Evolutionary conservation across 2,888 invertebrate genomes (phyloP).

Genomic region (Galeopsomyia nigrocyanea): DNA sequence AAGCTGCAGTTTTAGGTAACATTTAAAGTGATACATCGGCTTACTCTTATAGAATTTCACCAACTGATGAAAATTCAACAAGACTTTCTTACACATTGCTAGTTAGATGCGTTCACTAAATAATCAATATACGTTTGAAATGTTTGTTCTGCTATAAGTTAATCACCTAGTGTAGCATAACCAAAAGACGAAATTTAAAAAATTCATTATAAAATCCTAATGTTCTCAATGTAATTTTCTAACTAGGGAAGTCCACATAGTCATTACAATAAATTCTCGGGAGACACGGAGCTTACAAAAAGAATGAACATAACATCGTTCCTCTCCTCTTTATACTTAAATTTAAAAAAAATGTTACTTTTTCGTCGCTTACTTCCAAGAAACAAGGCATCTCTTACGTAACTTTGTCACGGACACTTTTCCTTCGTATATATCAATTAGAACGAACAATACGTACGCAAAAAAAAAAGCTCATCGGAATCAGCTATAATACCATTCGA

Average conservation of each 20-base stretch:
- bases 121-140: neutral
- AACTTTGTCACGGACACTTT: conserved; percentile 33
- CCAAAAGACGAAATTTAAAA: conserved; percentile 14
- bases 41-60: conserved; percentile 17
- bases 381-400: conserved; percentile 37
- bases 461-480: conserved; percentile 37
- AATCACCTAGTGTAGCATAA: conserved; percentile 2
- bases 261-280: conserved; percentile 39
- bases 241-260: conserved; percentile 45
- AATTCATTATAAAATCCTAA: conserved; percentile 6
- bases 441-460: conserved; percentile 35
- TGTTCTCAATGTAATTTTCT: conserved; percentile 46
- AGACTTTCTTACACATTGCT: neutral
- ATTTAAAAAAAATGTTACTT: conserved; percentile 16
- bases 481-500: conserved; percentile 43
- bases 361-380: conserved; percentile 21
- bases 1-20: conserved; percentile 9
- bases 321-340: conserved; percentile 31
- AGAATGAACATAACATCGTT: conserved; percentile 38
- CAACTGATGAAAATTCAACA: conserved; percentile 22
- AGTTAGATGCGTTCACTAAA: neutral
- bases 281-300: conserved; percentile 37
- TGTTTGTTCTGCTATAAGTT: neutral
- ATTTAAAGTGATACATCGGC: conserved; percentile 14
- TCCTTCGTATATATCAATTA: conserved; percentile 4